Evolutionary conservation across 1,140 invertebrate species (phyloP), one percentile per base, ranked within the genome.

Genomic region (Drosophila varians): DNA sequence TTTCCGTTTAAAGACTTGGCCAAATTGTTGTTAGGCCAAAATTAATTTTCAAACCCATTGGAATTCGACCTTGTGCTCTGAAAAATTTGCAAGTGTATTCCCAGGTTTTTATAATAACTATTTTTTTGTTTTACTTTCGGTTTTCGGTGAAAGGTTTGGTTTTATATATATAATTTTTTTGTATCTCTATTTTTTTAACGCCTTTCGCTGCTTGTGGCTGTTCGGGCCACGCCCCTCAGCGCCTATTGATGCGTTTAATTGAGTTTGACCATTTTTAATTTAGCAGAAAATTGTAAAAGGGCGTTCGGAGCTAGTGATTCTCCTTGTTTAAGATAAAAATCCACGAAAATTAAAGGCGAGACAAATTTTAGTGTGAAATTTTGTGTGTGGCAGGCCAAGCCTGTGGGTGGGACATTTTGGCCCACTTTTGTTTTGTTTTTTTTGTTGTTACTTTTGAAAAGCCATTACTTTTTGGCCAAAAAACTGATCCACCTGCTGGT

Each of bases 171-270:
- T n/a, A n/a, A n/a, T 28, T 28, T 28, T 28, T 11, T 11, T 31
- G 3, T 11, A 31, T 31, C 28, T 31, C 11, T 31, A 31, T 31
- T 11, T 31, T 31, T 31, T 62, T 52, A 52, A 34, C 72, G 70
- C 61, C 76, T 84, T 86, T 84, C 80, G 47, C 71, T 49, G 56
- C 56, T 25, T 8, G 38, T 26, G 16, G 12, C 18, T 38, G 36
- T 38, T 16, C 0, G 0, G 36, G 51, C 65, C 82, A 80, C 77
- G 76, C 80, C 80, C 55, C 57, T 40, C 3, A 47, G 71, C 55
- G 60, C 31, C 42, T 69, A 76, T 54, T 87, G 76, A 80, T 86
- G 80, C 82, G 77, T 74, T 86, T 74, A 80, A 86, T 86, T 87
- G 68, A 47, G 77, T 73, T 72, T 69, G 46, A 49, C 46, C 31